Percentiles rank a stretch among this genome's conserved stretches.
Evolutionary conservation across 2,888 invertebrate genomes (phyloP).

Genomic region (Pimpla rufipes): DNA sequence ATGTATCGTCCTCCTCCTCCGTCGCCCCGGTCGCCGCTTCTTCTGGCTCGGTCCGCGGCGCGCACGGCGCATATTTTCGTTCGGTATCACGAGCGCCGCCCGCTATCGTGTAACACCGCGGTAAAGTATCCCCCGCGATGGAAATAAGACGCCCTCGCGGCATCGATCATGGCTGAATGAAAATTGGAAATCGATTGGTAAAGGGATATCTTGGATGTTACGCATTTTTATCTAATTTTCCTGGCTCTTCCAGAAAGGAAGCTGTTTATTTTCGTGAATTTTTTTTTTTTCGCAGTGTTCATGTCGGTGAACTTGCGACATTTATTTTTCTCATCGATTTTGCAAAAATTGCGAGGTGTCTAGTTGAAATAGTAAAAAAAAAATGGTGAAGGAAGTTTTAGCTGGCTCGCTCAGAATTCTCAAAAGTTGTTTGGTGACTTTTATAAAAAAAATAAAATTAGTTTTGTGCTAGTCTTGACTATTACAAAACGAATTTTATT

Average conservation of each 20-base stretch:
- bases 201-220: neutral
- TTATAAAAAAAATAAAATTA: too few species aligned
- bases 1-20: neutral
- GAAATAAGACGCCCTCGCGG: neutral
- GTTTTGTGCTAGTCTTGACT: too few species aligned
- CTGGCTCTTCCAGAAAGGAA: neutral
- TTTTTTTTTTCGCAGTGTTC: neutral
- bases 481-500: too few species aligned
- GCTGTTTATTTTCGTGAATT: neutral
- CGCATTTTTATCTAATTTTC: too few species aligned
- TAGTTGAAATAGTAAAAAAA: too few species aligned
- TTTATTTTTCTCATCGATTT: too few species aligned
- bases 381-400: too few species aligned
- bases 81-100: neutral
- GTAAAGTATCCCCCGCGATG: neutral
- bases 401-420: too few species aligned
- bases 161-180: slow-evolving; percentile 7
- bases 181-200: neutral
- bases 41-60: neutral
- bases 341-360: too few species aligned
- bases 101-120: neutral
- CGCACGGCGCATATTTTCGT: neutral
- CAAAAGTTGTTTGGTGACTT: too few species aligned
- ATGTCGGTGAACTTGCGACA: too few species aligned
- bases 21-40: neutral